Percentiles rank a stretch among this genome's conserved stretches.
phyloP scores from a whole-genome alignment of 2,113 vertebrate species.

The Pelusios castaneus region DNA sequence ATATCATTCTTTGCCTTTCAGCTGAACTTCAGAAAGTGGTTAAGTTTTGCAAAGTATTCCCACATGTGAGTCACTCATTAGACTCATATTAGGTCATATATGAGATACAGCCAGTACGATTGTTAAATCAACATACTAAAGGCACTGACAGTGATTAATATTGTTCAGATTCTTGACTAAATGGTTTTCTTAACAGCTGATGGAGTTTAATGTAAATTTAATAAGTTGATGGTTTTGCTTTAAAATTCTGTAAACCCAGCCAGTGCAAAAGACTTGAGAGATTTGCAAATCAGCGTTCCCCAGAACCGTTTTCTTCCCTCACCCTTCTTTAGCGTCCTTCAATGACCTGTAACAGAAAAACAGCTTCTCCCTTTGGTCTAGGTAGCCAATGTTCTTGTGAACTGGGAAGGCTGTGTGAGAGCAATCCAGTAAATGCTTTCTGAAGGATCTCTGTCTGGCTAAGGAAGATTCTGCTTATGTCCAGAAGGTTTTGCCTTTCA shows the following conservation, averaged over 20 bases:
- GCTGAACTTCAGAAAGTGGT: not conserved
- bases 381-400: not conserved
- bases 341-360: too few species aligned
- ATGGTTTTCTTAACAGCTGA: not conserved
- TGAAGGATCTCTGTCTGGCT: slow-evolving; percentile 37
- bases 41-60: not conserved
- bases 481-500: not conserved
- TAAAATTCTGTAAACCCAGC: not conserved
- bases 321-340: not conserved
- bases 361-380: not conserved
- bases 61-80: not conserved
- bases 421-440: not conserved
- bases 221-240: not conserved
- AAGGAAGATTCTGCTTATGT: not conserved
- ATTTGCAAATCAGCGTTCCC: not conserved
- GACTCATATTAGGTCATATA: not conserved
- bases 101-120: not conserved
- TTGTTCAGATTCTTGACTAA: not conserved
- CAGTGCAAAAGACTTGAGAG: not conserved
- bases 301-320: not conserved
- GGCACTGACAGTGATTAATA: not conserved
- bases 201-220: not conserved
- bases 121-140: not conserved
- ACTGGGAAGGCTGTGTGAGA: not conserved
- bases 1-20: not conserved